Evolutionary conservation across 2,797 vertebrate species (phyloP).

Genomic region (Argyrosomus regius): DNA sequence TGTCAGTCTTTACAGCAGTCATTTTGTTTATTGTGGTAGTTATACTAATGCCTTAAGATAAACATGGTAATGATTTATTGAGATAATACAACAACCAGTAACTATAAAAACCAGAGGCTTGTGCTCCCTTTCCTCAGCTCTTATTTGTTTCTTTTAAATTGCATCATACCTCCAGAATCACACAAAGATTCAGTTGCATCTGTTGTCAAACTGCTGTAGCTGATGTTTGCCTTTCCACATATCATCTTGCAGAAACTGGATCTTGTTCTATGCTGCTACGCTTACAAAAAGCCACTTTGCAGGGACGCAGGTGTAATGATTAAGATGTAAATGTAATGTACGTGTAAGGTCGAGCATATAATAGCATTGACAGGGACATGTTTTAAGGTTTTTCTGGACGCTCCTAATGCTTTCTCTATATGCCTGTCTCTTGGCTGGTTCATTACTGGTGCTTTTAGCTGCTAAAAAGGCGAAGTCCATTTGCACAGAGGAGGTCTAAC

Average conservation of each 20-base stretch:
- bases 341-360: constrained; percentile 39
- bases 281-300: constrained; percentile 9
- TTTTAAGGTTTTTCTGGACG: constrained; percentile 56
- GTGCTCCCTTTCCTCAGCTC: background rate
- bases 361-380: constrained; percentile 22
- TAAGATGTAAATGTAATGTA: constrained; percentile 44
- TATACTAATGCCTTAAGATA: constrained; percentile 30
- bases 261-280: background rate
- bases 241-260: constrained; percentile 5
- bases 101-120: background rate
- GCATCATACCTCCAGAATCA: constrained; percentile 1
- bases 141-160: constrained; percentile 11
- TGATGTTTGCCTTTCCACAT: constrained; percentile 26
- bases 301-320: constrained; percentile 4
- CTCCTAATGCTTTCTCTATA: constrained; percentile 3
- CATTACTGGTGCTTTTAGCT: constrained; percentile 70
- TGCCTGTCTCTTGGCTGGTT: constrained; percentile 36
- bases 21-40: constrained; percentile 34
- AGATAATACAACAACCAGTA: background rate
- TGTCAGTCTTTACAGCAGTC: constrained; percentile 19
- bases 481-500: constrained; percentile 77
- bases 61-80: constrained; percentile 11
- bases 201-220: constrained; percentile 2
- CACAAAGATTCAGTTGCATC: constrained; percentile 9
- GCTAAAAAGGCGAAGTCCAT: constrained; percentile 77